Conservation (phyloP, 2,888 invertebrate species). For the Leucoptera coffeella region DNA sequence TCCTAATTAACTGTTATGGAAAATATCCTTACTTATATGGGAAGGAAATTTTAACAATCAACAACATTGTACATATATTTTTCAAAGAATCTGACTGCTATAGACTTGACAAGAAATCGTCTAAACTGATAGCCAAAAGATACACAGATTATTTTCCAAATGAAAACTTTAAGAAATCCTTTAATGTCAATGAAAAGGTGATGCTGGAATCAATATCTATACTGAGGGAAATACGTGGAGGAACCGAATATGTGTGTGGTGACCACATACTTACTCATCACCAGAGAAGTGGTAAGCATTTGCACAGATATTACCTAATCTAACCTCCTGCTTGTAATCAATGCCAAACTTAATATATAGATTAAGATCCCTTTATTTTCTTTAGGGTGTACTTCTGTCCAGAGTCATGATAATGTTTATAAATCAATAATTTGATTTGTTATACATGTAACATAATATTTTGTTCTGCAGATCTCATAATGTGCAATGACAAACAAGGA, state of each 20-base stretch:
- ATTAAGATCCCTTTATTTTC: too few relatives aligned
- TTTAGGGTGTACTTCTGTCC: too few relatives aligned
- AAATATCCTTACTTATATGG: constrained; percentile 33
- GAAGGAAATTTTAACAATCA: constrained; percentile 58
- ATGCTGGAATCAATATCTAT: constrained; percentile 51
- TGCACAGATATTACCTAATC: too few relatives aligned
- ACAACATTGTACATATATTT: constrained; percentile 54
- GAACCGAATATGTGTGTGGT: constrained; percentile 30
- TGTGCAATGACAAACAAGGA: constrained; percentile 49
- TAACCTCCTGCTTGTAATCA: too few relatives aligned
- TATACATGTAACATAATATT: too few relatives aligned
- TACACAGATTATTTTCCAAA: constrained; percentile 54
- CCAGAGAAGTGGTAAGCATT: constrained; percentile 50
- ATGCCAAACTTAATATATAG: too few relatives aligned
- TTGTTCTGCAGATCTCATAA: constrained; percentile 47
- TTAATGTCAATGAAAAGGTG: constrained; percentile 51
- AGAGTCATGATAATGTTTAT: too few relatives aligned
- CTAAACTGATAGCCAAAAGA: constrained; percentile 50
- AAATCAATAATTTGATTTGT: too few relatives aligned
- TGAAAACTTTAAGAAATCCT: constrained; percentile 36
- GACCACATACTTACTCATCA: constrained; percentile 66
- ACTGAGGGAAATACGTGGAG: constrained; percentile 38
- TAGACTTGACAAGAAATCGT: constrained; percentile 34
- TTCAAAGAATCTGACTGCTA: constrained; percentile 42
- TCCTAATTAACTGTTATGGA: constrained; percentile 50